phyloP scores from a whole-genome alignment of 2,888 invertebrate species.

The Kuschelorhynchus macadamiae region DNA sequence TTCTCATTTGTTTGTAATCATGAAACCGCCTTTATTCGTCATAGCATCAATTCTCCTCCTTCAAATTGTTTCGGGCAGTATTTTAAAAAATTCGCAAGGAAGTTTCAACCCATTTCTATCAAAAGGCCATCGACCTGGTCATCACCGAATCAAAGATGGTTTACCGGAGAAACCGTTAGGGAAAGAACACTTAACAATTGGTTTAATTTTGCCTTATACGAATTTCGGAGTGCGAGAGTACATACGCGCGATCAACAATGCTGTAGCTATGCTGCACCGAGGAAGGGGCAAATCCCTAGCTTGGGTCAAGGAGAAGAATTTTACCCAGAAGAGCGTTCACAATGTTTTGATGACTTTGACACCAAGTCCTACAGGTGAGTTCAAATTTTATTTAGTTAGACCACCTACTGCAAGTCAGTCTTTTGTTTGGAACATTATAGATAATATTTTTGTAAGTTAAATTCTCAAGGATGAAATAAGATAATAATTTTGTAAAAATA shows the following conservation, averaged over 20 bases:
- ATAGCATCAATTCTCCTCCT: slow-evolving; percentile 25
- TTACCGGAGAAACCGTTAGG: slow-evolving; percentile 22
- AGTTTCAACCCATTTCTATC: slow-evolving; percentile 57
- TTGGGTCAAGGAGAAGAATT: slow-evolving; percentile 77
- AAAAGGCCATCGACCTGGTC: slow-evolving; percentile 44
- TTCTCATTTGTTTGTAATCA: slow-evolving; percentile 8
- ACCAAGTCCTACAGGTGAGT: slow-evolving; percentile 81
- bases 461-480: too few relatives aligned
- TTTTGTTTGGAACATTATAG: too few relatives aligned
- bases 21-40: slow-evolving; percentile 54
- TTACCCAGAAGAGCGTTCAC: slow-evolving; percentile 75
- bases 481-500: too few relatives aligned
- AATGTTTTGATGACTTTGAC: slow-evolving; percentile 79
- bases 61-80: not conserved
- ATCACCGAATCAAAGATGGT: slow-evolving; percentile 34
- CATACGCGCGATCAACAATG: slow-evolving; percentile 76
- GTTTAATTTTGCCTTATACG: slow-evolving; percentile 75
- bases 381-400: too few relatives aligned
- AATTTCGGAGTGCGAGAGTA: slow-evolving; percentile 79
- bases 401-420: too few relatives aligned
- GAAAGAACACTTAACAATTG: slow-evolving; percentile 69
- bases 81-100: slow-evolving; percentile 3
- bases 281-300: slow-evolving; percentile 72
- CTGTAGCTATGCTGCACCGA: slow-evolving; percentile 74
- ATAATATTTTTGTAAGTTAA: too few relatives aligned